Evolutionary conservation across 1,140 invertebrate species (phyloP), one percentile per base, ranked within the genome.

Genomic region (Schlechtendalia chinensis): DNA sequence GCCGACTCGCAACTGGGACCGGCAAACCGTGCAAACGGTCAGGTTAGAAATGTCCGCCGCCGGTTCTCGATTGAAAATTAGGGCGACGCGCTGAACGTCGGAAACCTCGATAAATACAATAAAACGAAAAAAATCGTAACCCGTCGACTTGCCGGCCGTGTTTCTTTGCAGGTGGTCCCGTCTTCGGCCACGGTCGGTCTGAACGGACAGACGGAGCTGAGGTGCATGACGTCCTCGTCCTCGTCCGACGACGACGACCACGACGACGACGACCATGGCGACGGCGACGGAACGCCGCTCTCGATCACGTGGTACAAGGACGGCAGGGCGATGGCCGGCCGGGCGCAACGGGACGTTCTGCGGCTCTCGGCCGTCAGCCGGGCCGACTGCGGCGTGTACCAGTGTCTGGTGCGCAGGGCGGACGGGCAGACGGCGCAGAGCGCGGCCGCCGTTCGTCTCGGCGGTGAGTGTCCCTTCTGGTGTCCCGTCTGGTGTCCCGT

Each of bases 301-400:
- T 82, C 84, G 12, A 82, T 85, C 24, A 84, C 83, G 0, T 94
- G 93, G 93, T 91, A 90, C 85, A 93, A 93, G 85, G 91, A 94
- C 85, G 92, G 92, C 0, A 85, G 91, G 50, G 90, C 91, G 84
- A 85, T 92, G 79, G 90, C 91, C 2, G 90, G 90, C 11, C 86
- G 90, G 83, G 86, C 87, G 17, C 88, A 90, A 82, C 88, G 88
- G 45, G 91, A 92, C 83, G 88, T 89, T 54, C 84, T 94, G 32
- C 87, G 89, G 53, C 87, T 92, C 61, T 89, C 89, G 81, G 88
- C 91, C 81, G 92, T 94, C 80, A 89, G 90, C 83, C 86, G 92
- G 83, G 91, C 93, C 83, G 92, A 93, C 85, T 87, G 92, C 82
- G 94, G 94, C 81, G 95, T 95, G 92, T 95, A 95, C 86, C 93